These are phyloP conservation scores for Campylomormyrus numenius DNA, from an alignment of 2,113 vertebrate genomes.

Conservation along the genomic window DNA sequence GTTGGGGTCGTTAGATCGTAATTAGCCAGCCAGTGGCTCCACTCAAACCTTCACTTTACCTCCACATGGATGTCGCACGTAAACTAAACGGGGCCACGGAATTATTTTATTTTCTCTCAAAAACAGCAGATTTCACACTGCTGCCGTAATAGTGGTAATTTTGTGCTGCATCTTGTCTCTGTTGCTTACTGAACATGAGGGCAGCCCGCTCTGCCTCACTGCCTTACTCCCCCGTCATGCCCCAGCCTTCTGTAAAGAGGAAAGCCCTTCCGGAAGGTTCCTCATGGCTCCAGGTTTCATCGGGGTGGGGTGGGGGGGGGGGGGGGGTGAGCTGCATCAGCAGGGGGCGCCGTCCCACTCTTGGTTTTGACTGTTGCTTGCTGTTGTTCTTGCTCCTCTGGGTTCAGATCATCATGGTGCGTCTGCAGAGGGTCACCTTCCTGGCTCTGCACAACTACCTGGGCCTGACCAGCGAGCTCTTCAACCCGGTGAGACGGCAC, in stretches of 20 bases:
- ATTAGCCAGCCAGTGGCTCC: background rate
- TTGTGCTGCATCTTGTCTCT: background rate
- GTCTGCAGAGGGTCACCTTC: conserved; percentile 89
- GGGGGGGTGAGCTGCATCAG: too few species aligned
- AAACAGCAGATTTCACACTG: background rate
- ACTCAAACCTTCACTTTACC: background rate
- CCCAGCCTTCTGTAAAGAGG: background rate
- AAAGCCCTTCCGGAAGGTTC: background rate
- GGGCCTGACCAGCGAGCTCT: conserved; percentile 87
- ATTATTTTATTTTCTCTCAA: background rate
- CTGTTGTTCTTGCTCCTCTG: background rate
- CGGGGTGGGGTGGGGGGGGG: background rate
- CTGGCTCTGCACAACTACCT: conserved; percentile 89
- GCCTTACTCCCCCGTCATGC: background rate
- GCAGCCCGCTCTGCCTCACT: background rate
- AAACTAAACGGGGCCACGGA: background rate
- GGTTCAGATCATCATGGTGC: conserved; percentile 88
- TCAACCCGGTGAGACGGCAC: conserved; percentile 67
- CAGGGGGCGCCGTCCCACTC: background rate
- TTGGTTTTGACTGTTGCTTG: background rate
- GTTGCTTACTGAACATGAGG: background rate
- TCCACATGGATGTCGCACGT: background rate
- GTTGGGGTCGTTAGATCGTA: background rate
- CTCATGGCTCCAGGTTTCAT: background rate
- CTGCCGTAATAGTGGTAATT: background rate